These are phyloP conservation scores for Salvelinus namaycush DNA, from an alignment of 2,113 vertebrate genomes.

Conservation along the genomic window DNA sequence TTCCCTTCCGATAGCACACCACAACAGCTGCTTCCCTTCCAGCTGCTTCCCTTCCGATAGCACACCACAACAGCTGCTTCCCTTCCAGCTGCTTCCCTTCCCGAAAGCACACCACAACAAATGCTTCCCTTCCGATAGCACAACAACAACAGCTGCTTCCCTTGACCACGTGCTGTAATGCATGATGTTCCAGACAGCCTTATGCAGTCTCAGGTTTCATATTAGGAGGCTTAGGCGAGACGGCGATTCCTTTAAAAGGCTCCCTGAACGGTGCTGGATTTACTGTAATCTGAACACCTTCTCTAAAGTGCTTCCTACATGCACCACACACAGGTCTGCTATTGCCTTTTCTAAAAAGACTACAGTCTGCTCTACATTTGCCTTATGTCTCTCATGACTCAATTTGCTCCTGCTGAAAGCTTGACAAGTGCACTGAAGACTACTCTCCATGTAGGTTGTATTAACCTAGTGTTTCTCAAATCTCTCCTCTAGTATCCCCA, in stretches of 20 bases:
- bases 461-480: background rate
- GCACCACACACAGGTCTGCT: background rate
- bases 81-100: no score
- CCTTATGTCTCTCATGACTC: background rate
- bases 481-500: no score
- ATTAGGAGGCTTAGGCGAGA: background rate
- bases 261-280: background rate
- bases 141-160: no score
- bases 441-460: background rate
- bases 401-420: background rate
- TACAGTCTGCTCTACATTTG: background rate
- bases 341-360: background rate
- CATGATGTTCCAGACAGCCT: no score
- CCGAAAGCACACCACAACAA: no score
- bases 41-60: no score
- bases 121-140: no score
- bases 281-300: background rate
- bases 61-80: no score
- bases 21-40: no score
- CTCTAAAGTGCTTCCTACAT: background rate
- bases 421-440: background rate
- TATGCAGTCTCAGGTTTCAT: no score
- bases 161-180: no score
- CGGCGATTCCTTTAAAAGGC: background rate
- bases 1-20: no score